Conservation (phyloP, 2,888 invertebrate genomes). For the Noctua janthe region DNA sequence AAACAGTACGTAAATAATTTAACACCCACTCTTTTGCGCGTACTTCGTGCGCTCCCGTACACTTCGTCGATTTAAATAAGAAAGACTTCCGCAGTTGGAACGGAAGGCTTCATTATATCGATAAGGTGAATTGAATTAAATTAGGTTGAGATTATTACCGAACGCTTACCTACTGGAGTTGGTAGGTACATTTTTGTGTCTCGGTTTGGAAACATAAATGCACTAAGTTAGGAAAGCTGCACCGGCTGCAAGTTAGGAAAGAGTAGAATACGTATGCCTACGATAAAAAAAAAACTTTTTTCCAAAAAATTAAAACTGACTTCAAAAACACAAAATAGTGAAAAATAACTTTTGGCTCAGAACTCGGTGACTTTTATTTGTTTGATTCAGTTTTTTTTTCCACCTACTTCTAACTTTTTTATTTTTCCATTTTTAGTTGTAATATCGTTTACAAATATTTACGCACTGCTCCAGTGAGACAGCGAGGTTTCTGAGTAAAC, state of each 20-base stretch:
- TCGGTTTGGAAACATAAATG: not conserved
- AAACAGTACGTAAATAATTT: not conserved
- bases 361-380: too few relatives aligned
- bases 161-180: not conserved
- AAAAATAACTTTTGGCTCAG: too few relatives aligned
- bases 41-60: conserved; percentile 6
- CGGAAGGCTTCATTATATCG: conserved; percentile 51
- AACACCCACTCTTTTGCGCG: not conserved
- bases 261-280: too few relatives aligned
- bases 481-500: too few relatives aligned
- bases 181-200: not conserved
- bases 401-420: too few relatives aligned
- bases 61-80: conserved; percentile 13
- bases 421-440: too few relatives aligned
- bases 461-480: too few relatives aligned
- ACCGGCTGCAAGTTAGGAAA: not conserved
- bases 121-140: conserved; percentile 37
- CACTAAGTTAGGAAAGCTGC: not conserved
- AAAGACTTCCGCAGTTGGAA: conserved; percentile 14
- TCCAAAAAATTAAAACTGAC: too few relatives aligned
- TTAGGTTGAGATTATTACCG: conserved; percentile 18
- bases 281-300: too few relatives aligned
- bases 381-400: too few relatives aligned
- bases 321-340: too few relatives aligned
- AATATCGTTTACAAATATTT: too few relatives aligned